These are phyloP conservation scores for Rhynchomys soricoides DNA, from an alignment of 2,113 vertebrate genomes.

Conservation along the genomic window DNA sequence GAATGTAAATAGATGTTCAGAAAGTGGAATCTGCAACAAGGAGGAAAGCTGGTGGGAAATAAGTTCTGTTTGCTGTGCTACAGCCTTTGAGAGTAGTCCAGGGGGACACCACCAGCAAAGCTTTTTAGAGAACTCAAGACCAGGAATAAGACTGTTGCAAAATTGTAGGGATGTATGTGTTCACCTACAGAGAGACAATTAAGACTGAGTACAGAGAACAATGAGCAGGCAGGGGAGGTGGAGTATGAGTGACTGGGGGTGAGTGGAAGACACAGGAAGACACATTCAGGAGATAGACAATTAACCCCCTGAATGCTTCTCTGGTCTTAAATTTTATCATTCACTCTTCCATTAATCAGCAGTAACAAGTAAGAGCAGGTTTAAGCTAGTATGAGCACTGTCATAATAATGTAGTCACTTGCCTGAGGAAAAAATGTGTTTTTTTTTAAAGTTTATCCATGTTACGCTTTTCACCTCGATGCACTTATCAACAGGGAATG, in stretches of 20 bases:
- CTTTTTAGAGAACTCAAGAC: background rate
- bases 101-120: background rate
- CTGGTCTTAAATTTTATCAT: background rate
- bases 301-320: background rate
- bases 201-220: slow-evolving; percentile 25
- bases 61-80: slow-evolving; percentile 2
- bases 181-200: background rate
- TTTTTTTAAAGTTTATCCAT: background rate
- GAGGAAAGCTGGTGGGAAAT: background rate
- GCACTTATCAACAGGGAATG: background rate
- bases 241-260: background rate
- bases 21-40: background rate
- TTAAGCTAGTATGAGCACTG: too few relatives aligned
- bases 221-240: background rate
- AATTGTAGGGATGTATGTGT: background rate
- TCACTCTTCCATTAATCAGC: background rate
- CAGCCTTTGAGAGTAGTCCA: background rate
- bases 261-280: background rate
- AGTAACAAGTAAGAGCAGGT: background rate
- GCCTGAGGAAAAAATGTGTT: too few relatives aligned
- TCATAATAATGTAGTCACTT: too few relatives aligned
- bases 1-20: background rate
- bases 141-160: slow-evolving; percentile 1
- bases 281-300: background rate
- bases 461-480: background rate